Conservation (phyloP, 2,888 invertebrate species). For the Phania funesta region DNA sequence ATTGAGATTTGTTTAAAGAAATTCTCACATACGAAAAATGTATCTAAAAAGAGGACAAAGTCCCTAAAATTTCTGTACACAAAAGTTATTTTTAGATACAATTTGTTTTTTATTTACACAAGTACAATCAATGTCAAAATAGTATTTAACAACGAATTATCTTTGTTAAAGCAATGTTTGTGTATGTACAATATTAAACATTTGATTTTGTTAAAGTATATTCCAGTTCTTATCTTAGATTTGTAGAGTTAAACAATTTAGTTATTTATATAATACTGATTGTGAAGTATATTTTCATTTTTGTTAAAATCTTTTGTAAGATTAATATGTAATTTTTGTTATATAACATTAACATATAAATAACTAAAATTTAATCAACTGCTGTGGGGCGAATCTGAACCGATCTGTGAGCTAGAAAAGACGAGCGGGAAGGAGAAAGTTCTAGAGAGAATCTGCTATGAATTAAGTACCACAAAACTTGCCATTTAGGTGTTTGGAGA, state of each 20-base stretch:
- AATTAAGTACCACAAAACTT: slow-evolving; percentile 5
- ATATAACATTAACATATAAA: slow-evolving; percentile 16
- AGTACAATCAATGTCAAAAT: too few relatives aligned
- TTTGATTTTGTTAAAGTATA: slow-evolving; percentile 22
- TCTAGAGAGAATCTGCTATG: neutral
- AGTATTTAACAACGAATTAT: slow-evolving; percentile 12
- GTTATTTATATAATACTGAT: slow-evolving; percentile 26
- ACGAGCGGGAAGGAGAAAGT: neutral
- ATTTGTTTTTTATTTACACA: slow-evolving; percentile 15
- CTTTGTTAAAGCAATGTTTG: slow-evolving; percentile 24
- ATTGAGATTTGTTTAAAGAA: neutral
- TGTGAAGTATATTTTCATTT: slow-evolving; percentile 10
- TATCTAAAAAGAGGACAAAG: neutral
- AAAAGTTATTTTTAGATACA: neutral
- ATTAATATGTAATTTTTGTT: slow-evolving; percentile 31
- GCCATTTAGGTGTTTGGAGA: slow-evolving; percentile 26
- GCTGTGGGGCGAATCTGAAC: slow-evolving; percentile 7
- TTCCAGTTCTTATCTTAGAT: neutral
- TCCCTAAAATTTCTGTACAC: slow-evolving; percentile 35
- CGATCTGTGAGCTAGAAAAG: slow-evolving; percentile 13
- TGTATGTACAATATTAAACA: slow-evolving; percentile 15
- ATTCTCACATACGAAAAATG: neutral
- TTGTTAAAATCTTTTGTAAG: slow-evolving; percentile 33
- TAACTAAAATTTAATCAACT: slow-evolving; percentile 34
- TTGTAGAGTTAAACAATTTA: slow-evolving; percentile 9